Base-by-base conservation (phyloP, 2,797 vertebrate genomes). In the Pteronotus mesoamericanus region DNA sequence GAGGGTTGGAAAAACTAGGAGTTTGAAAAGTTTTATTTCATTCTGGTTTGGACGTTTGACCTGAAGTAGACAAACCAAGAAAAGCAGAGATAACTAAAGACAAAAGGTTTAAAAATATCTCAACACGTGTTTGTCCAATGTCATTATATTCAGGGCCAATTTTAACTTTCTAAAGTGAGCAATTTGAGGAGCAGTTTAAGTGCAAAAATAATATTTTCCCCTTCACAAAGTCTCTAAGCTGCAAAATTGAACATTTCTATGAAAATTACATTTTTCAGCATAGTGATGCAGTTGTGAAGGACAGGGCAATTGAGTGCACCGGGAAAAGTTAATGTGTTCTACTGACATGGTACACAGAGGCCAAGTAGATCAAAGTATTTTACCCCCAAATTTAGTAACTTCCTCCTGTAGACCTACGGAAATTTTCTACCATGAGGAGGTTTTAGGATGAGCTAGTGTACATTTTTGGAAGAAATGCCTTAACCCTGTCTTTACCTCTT, bases 231-330 rank as follows among this genome's bases (percentile, higher is more conserved):
- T 92, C 64, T 97, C 77, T 88, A 96, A 93, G 84, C 92, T 94
- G 74, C 26, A 95, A 95, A 97, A 89, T 94, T 95, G 90, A 92
- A 91, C 92, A 80, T 91, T 97, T 97, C 78, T 95, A 86, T 95
- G 96, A 96, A 96, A 97, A 96, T 96, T 87, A 90, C 95, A 95
- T 96, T 97, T 97, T 94, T 95, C 78, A 94, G 96, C 85, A 92
- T 75, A 94, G 90, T 92, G 89, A 87, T 94, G 91, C 48, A 61
- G 55, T 88, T 94, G 90, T 92, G 95, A 96, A 91, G 94, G 95
- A 92, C 95, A 95, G 92, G 96, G 75, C 84, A 95, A 93, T 93
- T 89, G 92, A 93, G 90, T 74, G 55, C 69, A 83, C 68, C 59
- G 69, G 32, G 34, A 78, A 96, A 96, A 95, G 78, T 86, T 91